Base-by-base conservation (phyloP, 2,113 vertebrate genomes). In the Cryptoleucopteryx plumbea region DNA sequence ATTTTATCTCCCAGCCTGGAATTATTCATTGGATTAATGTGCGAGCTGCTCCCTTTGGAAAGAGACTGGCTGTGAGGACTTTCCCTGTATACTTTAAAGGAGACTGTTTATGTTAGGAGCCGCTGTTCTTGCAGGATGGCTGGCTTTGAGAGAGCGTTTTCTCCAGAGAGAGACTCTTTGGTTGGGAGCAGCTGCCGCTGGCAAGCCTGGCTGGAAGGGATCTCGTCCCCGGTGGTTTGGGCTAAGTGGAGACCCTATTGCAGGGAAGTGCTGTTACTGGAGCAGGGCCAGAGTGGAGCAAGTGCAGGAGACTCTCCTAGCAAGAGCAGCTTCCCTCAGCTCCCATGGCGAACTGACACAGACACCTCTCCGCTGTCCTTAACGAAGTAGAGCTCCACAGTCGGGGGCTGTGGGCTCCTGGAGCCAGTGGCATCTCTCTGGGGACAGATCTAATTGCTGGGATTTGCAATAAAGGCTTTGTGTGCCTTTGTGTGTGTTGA, bases 21-120 rank as follows among this genome's bases (percentile, higher is more conserved):
- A 97, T 98, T 97, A 97, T 97, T 97, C 96, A 97, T 97, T 93
- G 82, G 82, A 84, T 96, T 95, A 96, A 95, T 90, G 78, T 95
- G 58, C 4, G 80, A 96, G 82, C 88, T 82, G 90, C 65, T 97
- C 94, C 96, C 93, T 68, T 95, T 94, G 92, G 96, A 97, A 96
- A 77, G 88, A 78, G 53, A 13, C 68, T 87, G 86, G 74, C 93
- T 96, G 92, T 86, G 88, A 96, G 78, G 86, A 90, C 71, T 90
- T 93, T 62, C 38, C 65, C 34, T 86, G 66, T 70, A 21, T 94
- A 73, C 82, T 90, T 93, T 88, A 84, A 87, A 92, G 75, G 58
- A 92, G 61, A 48, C 59, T 6, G 2, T 75, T 89, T 78, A 78
- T 89, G 71, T 83, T 31, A 47, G 71, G 25, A 88, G 58, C 72